A percentile compares a stretch with the other conserved stretches of the same genome.
Conservation (phyloP, 1,140 invertebrate species). For the Pseudomyrmex concolor region DNA sequence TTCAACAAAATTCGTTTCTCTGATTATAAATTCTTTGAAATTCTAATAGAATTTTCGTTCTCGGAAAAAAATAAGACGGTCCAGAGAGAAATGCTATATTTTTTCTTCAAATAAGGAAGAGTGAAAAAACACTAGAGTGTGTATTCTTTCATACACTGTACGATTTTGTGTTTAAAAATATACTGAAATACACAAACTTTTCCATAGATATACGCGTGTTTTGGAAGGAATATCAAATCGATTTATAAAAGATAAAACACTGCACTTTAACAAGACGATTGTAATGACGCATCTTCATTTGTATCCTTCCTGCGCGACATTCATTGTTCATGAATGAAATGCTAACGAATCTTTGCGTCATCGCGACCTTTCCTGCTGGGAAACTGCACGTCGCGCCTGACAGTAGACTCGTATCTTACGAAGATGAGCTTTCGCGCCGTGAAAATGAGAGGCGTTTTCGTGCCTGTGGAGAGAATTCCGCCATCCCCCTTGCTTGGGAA, state of each 20-base stretch:
- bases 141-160: constrained; percentile 2
- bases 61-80: constrained; percentile 11
- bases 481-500: constrained; percentile 59
- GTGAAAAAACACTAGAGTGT: constrained; percentile 16
- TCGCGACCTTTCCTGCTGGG: constrained; percentile 61
- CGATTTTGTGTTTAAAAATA: constrained; percentile 8
- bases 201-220: neutral
- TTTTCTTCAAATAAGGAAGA: constrained; percentile 41
- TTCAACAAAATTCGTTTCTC: constrained; percentile 51
- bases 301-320: constrained; percentile 12
- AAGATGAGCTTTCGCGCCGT: constrained; percentile 49
- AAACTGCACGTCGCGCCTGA: constrained; percentile 66
- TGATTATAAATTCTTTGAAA: constrained; percentile 52
- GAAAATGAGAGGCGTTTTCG: constrained; percentile 73
- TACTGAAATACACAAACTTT: neutral
- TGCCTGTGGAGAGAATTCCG: constrained; percentile 47
- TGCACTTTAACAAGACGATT: neutral
- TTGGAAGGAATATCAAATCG: neutral
- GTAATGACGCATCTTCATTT: constrained; percentile 14
- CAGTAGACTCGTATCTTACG: constrained; percentile 64
- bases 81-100: constrained; percentile 41
- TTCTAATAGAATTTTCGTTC: constrained; percentile 47
- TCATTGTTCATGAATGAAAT: constrained; percentile 65
- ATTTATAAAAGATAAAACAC: constrained; percentile 12
- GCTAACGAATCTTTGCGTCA: constrained; percentile 72